Evolutionary conservation across 2,888 invertebrate genomes (phyloP), one percentile per base, ranked within the genome.

Genomic region (Drosophila pseudotakahashii): DNA sequence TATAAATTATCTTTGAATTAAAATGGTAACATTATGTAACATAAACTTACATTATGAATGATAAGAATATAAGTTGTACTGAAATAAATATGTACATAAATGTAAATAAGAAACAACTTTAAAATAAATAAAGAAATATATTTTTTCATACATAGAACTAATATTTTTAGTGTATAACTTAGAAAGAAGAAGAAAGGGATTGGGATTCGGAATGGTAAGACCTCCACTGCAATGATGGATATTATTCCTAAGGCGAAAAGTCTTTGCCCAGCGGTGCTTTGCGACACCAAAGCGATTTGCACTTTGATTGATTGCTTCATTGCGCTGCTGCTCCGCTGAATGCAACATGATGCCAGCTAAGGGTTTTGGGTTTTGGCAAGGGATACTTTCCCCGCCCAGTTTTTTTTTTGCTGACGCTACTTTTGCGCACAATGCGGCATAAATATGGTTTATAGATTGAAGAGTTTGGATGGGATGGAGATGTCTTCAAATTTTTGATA

Each of bases 191-290:
- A 32, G 44, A 10, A 23, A 16, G 47, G 57, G 37, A 41, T 48
- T 48, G 34, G 44, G 39, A 50, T 47, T 45, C 57, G 37, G 67
- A 60, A 57, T 55, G 66, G 59, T 64, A 52, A 47, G 32, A 52
- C 26, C 69, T 64, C 48, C 70, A 60, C 75, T 76, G 76, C 84
- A 89, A 85, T 89, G 85, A 89, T 89, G 85, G 71, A 89, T 89
- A 86, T 86, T 89, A 85, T 86, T 82, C 83, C 82, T 85, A 86
- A 86, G 87, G 86, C 88, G 88, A 88, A 86, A 88, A 82, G 88
- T 78, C 87, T 89, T 86, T 61, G 88, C 89, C 76, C 89, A 89
- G 89, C 85, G 88, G 85, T 88, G 88, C 88, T 76, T 77, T 82
- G 88, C 89, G 86, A 86, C 88, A 89, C 83, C 89, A 85, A 79